Base-by-base conservation (phyloP, 2,888 invertebrate species). In the Antitype chi region DNA sequence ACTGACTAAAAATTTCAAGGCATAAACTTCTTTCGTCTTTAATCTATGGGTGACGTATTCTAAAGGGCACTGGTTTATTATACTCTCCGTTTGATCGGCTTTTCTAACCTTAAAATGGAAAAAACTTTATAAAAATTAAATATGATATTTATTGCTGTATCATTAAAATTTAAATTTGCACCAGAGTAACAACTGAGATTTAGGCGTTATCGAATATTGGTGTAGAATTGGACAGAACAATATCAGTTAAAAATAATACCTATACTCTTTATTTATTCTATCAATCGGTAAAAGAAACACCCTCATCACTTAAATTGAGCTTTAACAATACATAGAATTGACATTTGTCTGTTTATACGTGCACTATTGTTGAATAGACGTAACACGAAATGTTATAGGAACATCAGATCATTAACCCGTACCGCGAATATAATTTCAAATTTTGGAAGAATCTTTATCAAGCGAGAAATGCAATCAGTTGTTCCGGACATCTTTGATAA, bases 361-460 rank as follows among this genome's bases (percentile, higher is more conserved):
- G 92, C 90, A 90, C 93, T 93, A 92, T 91, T 93, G 94, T 91
- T 92, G 94, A 92, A 90, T 92, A 91, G 90, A 93, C 90, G 90
- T 93, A 92, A 92, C 92, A 91, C 93, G 93, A 94, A 83, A 93
- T 92, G 95, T 92, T 92, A 93, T 96, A 96, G 96, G 96, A 96
- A 96, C 96, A 96, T 96, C 95, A 95, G 95, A 95, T 96, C 96
- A 95, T 94, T 92, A 95, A 96, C 96, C 96, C 96, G 96, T 96
- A 96, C 95, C 93, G 93, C 94, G 92, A 94, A 92, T 93, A 89
- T 93, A 94, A 93, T 94, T 95, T 92, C 93, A 95, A 92, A 94
- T 94, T 96, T 96, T 95, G 95, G 95, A 96, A 96, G 95, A 94
- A 94, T 94, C 92, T 93, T 92, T 92, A 89, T 82, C 74, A 91